A percentile compares a stretch with the other conserved stretches of the same genome.
phyloP scores from a whole-genome alignment of 2,888 invertebrate species.

The Apamea epomidion region DNA sequence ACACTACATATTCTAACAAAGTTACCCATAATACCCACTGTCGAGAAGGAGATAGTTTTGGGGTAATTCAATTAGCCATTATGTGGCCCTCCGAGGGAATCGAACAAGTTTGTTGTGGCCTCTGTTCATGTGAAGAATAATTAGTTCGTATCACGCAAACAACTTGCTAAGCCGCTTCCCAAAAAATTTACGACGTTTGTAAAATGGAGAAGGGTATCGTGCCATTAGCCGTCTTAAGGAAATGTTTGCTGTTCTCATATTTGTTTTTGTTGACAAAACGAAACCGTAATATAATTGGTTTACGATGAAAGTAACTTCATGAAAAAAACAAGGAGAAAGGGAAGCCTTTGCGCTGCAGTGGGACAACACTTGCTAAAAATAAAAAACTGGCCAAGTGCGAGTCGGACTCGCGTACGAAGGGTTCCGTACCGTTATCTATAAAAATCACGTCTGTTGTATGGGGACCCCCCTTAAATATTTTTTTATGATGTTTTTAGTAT shows the following conservation, averaged over 20 bases:
- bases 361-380: neutral
- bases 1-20: conserved; percentile 56
- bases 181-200: conserved; percentile 40
- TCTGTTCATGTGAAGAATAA: conserved; percentile 61
- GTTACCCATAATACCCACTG: conserved; percentile 60
- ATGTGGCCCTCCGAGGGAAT: conserved; percentile 64
- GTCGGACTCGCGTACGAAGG: too few relatives aligned
- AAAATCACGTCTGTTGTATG: too few relatives aligned
- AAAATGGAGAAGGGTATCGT: neutral
- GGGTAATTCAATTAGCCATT: conserved; percentile 70
- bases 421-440: too few relatives aligned
- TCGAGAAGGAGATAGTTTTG: conserved; percentile 65
- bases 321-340: neutral
- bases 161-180: conserved; percentile 34
- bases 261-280: neutral
- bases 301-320: neutral
- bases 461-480: too few relatives aligned
- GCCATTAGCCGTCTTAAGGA: neutral
- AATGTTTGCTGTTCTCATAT: neutral
- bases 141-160: conserved; percentile 63
- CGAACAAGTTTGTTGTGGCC: conserved; percentile 63
- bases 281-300: too few relatives aligned
- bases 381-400: neutral
- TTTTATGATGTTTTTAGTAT: too few relatives aligned
- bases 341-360: too few relatives aligned